phyloP scores from a whole-genome alignment of 2,113 vertebrate species.

The Lagopus muta region DNA sequence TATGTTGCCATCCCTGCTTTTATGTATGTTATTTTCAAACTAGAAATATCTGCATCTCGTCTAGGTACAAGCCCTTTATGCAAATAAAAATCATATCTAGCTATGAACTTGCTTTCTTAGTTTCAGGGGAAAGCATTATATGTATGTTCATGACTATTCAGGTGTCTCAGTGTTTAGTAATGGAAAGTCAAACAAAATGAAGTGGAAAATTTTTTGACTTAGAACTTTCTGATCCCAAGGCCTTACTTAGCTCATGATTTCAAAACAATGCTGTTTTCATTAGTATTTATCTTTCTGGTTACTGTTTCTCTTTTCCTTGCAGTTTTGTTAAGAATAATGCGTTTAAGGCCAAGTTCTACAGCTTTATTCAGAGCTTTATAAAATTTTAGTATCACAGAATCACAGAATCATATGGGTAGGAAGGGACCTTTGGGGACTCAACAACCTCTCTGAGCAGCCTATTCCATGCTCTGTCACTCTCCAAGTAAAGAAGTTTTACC shows the following conservation, averaged over 20 bases:
- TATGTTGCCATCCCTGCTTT: neutral
- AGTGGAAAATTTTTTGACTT: neutral
- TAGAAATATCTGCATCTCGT: neutral
- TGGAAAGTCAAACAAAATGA: neutral
- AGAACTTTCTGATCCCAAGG: neutral
- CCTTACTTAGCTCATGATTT: neutral
- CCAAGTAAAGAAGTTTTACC: neutral
- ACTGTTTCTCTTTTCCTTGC: neutral
- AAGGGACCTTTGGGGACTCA: neutral
- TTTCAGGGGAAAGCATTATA: neutral
- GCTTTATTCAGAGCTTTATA: neutral
- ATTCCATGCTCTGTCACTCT: neutral
- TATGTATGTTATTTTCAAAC: neutral
- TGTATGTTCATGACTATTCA: neutral
- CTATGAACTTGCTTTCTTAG: neutral
- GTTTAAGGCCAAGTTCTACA: neutral
- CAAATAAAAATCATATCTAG: neutral
- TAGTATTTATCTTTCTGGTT: neutral
- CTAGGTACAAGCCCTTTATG: neutral
- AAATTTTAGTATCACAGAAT: neutral
- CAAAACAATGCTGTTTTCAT: neutral
- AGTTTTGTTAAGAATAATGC: neutral
- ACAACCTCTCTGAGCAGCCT: neutral
- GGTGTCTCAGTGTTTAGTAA: accelerated
- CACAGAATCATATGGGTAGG: neutral